Conservation (phyloP, 2,797 vertebrate species). For the Benthosema pterotum region DNA sequence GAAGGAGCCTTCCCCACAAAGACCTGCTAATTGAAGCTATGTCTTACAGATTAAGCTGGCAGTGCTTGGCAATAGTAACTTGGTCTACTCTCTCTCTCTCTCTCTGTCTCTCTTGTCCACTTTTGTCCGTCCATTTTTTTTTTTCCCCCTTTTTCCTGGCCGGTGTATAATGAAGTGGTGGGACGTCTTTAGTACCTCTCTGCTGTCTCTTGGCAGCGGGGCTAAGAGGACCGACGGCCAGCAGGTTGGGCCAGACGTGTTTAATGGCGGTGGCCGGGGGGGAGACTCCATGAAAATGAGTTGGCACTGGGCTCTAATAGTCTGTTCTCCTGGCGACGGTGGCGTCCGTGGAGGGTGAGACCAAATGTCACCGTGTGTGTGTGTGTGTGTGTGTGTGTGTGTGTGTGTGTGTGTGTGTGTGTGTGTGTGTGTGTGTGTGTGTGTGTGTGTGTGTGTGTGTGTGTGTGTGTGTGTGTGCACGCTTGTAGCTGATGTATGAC, state of each 20-base stretch:
- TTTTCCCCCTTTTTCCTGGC: conserved; percentile 17
- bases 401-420: conserved; percentile 7
- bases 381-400: conserved; percentile 13
- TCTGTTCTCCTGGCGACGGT: conserved; percentile 41
- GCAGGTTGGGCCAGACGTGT: conserved; percentile 37
- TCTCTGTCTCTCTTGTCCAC: conserved; percentile 4
- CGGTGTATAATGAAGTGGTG: conserved; percentile 47
- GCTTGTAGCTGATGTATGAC: no score
- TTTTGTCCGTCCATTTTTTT: neutral
- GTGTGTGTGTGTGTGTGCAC: no score
- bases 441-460: no score
- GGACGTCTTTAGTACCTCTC: conserved; percentile 46
- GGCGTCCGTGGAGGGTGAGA: conserved; percentile 41
- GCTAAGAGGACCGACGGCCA: conserved; percentile 33
- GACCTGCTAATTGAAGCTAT: conserved; percentile 24
- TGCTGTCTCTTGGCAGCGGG: conserved; percentile 52
- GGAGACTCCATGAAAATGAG: conserved; percentile 37
- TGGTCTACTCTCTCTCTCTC: conserved; percentile 12
- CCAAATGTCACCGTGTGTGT: conserved; percentile 19
- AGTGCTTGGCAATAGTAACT: neutral
- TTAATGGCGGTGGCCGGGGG: conserved; percentile 41
- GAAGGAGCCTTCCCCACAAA: conserved; percentile 1
- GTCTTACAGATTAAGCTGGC: conserved; percentile 25
- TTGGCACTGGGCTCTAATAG: neutral
- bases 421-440: no score